Evolutionary conservation across 2,797 vertebrate species (phyloP).

Genomic region (Manis pentadactyla): DNA sequence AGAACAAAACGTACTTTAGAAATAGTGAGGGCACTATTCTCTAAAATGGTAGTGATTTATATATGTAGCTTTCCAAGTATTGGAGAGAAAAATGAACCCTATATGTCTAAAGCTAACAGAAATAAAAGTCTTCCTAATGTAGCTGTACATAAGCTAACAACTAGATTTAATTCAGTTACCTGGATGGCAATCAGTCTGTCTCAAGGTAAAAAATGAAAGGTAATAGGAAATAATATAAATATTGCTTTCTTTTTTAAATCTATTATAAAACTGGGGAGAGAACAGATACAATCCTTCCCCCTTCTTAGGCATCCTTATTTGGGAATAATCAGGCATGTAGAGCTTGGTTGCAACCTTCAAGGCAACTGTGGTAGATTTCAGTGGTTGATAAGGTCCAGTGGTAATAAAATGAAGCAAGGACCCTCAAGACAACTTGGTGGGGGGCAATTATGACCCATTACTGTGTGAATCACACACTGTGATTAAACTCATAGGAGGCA

Average conservation of each 20-base stretch:
- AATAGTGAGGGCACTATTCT: conserved; percentile 47
- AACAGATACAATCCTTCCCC: conserved; percentile 68
- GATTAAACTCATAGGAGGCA: conserved; percentile 88
- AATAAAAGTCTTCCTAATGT: conserved; percentile 67
- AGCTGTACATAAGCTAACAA: conserved; percentile 52
- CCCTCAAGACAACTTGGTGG: conserved; percentile 83
- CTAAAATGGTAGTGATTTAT: conserved; percentile 42
- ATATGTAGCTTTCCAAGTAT: conserved; percentile 23
- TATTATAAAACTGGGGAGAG: conserved; percentile 71
- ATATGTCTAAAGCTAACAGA: conserved; percentile 68
- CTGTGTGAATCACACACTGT: conserved; percentile 85
- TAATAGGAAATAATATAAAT: conserved; percentile 83
- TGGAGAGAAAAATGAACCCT: conserved; percentile 71
- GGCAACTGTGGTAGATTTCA: conserved; percentile 79
- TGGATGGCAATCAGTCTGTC: conserved; percentile 80
- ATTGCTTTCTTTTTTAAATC: conserved; percentile 78
- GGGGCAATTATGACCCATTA: conserved; percentile 88
- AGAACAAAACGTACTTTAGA: neutral
- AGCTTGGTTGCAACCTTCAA: conserved; percentile 77
- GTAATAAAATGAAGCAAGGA: conserved; percentile 84
- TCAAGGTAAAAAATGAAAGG: conserved; percentile 79
- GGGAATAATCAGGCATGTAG: conserved; percentile 79
- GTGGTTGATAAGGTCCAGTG: conserved; percentile 82
- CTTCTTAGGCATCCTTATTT: conserved; percentile 73
- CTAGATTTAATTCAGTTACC: conserved; percentile 81